Evolutionary conservation across 2,888 invertebrate genomes (phyloP).

Genomic region (Megamerina dolium): DNA sequence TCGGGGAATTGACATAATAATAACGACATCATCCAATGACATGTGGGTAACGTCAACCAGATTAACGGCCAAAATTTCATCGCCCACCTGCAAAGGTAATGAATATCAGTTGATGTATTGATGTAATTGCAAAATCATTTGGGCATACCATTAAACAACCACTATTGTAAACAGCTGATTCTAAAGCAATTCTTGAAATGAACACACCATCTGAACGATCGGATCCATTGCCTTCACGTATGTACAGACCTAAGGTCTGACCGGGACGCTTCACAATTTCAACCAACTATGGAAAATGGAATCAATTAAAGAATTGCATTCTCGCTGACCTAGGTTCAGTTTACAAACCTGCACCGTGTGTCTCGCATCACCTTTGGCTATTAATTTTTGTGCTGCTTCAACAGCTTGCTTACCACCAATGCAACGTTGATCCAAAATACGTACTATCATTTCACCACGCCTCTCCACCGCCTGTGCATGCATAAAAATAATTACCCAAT

Average conservation of each 20-base stretch:
- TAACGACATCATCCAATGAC: conserved; percentile 98
- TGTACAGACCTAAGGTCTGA: conserved; percentile 95
- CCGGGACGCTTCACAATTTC: conserved; percentile 99
- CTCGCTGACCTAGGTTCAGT: not conserved
- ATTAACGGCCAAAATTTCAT: conserved; percentile 97
- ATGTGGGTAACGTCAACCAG: conserved; percentile 95
- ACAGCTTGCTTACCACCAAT: conserved; percentile 81
- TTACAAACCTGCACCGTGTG: conserved; percentile 58
- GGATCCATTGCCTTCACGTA: conserved; percentile 98
- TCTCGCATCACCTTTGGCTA: conserved; percentile 56
- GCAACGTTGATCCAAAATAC: conserved; percentile 81
- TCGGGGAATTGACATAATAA: conserved; percentile 98
- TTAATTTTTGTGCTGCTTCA: conserved; percentile 82
- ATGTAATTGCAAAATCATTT: not conserved
- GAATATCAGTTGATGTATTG: not conserved
- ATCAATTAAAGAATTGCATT: conserved; percentile 26
- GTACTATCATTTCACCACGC: conserved; percentile 91
- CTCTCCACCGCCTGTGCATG: conserved; percentile 70
- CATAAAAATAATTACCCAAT: not conserved
- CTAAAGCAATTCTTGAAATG: conserved; percentile 90
- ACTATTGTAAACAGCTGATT: conserved; percentile 95
- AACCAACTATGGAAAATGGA: conserved; percentile 59
- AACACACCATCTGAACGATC: conserved; percentile 95
- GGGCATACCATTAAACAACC: conserved; percentile 60
- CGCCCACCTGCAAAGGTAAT: conserved; percentile 65